phyloP scores from a whole-genome alignment of 2,797 vertebrate species.

The Poliocrania exsul region DNA sequence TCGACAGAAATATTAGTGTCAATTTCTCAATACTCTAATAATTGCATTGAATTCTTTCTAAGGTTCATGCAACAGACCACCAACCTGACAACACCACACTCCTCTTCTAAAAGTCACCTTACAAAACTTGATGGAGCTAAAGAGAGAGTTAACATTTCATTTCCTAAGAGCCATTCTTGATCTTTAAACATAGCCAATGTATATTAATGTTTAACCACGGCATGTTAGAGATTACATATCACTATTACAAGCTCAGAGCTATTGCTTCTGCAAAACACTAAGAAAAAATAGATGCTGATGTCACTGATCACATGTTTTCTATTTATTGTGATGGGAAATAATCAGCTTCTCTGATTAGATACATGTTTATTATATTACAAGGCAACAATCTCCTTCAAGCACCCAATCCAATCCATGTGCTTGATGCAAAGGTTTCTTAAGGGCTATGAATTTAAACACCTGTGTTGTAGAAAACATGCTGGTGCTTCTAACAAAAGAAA shows the following conservation, averaged over 20 bases:
- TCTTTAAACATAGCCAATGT: slow-evolving; percentile 44
- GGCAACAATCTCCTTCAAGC: background rate
- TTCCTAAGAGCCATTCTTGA: slow-evolving; percentile 17
- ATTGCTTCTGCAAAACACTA: slow-evolving; percentile 4
- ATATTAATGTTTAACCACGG: slow-evolving; percentile 67
- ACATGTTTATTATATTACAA: slow-evolving; percentile 19
- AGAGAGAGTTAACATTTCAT: background rate
- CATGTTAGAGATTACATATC: slow-evolving; percentile 27
- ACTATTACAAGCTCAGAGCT: slow-evolving; percentile 3
- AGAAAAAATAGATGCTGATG: slow-evolving; percentile 27
- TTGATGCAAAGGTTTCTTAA: slow-evolving; percentile 8
- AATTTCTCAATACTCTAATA: background rate
- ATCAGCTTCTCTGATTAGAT: slow-evolving; percentile 38
- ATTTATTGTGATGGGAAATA: slow-evolving; percentile 39
- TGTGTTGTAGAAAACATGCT: background rate
- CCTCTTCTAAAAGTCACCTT: background rate
- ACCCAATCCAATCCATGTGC: background rate
- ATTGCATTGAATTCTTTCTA: background rate
- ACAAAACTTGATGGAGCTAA: background rate
- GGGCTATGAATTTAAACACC: background rate
- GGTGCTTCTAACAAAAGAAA: slow-evolving; percentile 21
- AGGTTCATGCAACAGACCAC: background rate
- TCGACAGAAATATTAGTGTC: background rate
- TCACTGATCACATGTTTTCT: slow-evolving; percentile 25
- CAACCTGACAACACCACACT: background rate